phyloP scores from a whole-genome alignment of 2,888 invertebrate genomes.

The Melieria omissa region DNA sequence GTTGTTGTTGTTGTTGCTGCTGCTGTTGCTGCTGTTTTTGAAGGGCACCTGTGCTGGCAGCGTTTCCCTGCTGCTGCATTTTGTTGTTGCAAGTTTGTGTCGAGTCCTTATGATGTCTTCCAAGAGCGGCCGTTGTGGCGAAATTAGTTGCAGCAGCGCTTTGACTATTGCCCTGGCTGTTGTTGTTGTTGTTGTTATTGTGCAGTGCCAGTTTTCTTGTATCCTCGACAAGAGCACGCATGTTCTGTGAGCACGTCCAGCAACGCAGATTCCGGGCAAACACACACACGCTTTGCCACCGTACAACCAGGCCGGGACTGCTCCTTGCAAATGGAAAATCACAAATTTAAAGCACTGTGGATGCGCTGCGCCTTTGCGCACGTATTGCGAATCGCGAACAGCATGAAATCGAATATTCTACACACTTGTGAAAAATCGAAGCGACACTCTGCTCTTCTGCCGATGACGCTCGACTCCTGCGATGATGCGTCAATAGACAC shows the following conservation, averaged over 20 bases:
- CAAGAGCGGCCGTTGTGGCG: conserved; percentile 30
- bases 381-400: neutral
- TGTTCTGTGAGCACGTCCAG: conserved; percentile 45
- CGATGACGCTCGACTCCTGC: neutral
- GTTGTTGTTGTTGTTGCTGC: conserved; percentile 46
- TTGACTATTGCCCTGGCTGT: conserved; percentile 42
- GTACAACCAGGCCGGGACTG: no score
- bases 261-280: no score
- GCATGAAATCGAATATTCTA: neutral
- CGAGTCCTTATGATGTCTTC: conserved; percentile 36
- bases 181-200: conserved; percentile 53
- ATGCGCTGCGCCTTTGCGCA: no score
- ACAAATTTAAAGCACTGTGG: no score
- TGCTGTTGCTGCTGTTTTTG: conserved; percentile 34
- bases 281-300: no score
- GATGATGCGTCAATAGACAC: no score
- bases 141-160: conserved; percentile 41
- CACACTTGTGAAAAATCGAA: conserved; percentile 34
- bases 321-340: no score
- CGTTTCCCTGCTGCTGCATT: conserved; percentile 51
- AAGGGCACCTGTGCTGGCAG: conserved; percentile 28
- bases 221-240: conserved; percentile 64
- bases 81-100: conserved; percentile 46
- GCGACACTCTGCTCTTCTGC: neutral
- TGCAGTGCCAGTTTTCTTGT: conserved; percentile 56